Evolutionary conservation across 2,113 vertebrate species (phyloP), one percentile per base, ranked within the genome.

Genomic region (Prochilodus magdalenae): DNA sequence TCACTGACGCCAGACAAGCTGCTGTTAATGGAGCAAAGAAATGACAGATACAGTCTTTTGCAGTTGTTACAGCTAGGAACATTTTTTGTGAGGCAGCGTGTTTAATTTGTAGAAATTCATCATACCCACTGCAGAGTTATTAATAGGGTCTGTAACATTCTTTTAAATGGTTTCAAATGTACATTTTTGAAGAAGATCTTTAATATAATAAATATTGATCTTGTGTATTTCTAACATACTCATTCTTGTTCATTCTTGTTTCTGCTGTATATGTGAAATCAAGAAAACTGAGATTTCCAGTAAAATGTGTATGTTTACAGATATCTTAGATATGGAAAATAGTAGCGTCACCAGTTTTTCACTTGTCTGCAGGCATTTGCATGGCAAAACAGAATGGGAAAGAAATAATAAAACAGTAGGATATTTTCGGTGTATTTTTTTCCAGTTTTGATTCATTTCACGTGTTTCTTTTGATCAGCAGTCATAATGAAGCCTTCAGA

Each of bases 401-500:
- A 49, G 22, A 40, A 74, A 55, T 65, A 75, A 26, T 14, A 66
- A 1, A 20, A 24, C 57, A 22, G 22, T 16, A 66, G 79, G 62
- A 70, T 75, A 60, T 67, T 75, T 66, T 57, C 22, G 22, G n/a
- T 24, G 18, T 22, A 24, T 40, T 55, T 47, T n/a, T 51, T 40
- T 36, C 33, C 33, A 44, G 24, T 79, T 79, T 49, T 76, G 65
- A 76, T 66, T 83, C n/a, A 76, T 65, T 20, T 57, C 29, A 14
- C 26, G 16, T 5, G 16, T 76, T 83, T 49, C 8, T 14, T 16
- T 33, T 62, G 36, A 62, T 80, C 36, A 72, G 57, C 60, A 63
- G 18, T 24, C 73, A 24, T 66, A 55, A 69, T 6, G 12, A 33
- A 33, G 5, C 44, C 20, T 24, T 72, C 5, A 70, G 77, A 33